Evolutionary conservation across 2,113 vertebrate genomes (phyloP).

Genomic region (Alces alces): DNA sequence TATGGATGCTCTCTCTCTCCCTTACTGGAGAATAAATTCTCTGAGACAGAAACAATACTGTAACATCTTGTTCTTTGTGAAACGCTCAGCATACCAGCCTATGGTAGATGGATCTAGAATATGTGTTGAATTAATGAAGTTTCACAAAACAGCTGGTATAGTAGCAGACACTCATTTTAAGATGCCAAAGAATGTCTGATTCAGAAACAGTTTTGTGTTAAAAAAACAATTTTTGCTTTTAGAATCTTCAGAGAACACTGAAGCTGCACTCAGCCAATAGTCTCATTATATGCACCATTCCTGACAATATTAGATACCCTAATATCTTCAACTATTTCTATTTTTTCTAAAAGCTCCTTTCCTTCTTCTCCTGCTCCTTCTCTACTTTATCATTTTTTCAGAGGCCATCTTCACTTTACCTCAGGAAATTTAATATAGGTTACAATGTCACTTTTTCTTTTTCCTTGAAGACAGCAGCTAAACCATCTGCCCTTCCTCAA

Average conservation of each 20-base stretch:
- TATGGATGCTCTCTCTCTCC: neutral
- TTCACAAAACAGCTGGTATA: neutral
- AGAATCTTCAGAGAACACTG: slow-evolving; percentile 6
- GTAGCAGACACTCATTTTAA: neutral
- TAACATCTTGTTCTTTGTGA: neutral
- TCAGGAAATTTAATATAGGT: neutral
- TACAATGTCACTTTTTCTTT: neutral
- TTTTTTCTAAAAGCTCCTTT: neutral
- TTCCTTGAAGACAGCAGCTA: neutral
- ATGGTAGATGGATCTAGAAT: neutral
- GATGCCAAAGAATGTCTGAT: slow-evolving; percentile 1
- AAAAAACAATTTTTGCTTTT: neutral
- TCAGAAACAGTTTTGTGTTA: neutral
- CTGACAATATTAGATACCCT: neutral
- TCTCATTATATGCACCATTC: neutral
- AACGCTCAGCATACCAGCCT: neutral
- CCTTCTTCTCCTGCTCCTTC: neutral
- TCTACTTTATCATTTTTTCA: neutral
- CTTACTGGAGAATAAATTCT: neutral
- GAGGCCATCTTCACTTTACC: neutral
- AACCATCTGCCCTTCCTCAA: neutral
- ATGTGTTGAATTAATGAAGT: neutral
- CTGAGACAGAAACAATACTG: neutral
- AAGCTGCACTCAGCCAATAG: neutral
- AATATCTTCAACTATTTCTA: neutral